Percentiles rank a stretch among this genome's conserved stretches.
Evolutionary conservation across 35 echinoderm and acorn worm genomes (phyloP).

Genomic region (Stichopus chloronotus): DNA sequence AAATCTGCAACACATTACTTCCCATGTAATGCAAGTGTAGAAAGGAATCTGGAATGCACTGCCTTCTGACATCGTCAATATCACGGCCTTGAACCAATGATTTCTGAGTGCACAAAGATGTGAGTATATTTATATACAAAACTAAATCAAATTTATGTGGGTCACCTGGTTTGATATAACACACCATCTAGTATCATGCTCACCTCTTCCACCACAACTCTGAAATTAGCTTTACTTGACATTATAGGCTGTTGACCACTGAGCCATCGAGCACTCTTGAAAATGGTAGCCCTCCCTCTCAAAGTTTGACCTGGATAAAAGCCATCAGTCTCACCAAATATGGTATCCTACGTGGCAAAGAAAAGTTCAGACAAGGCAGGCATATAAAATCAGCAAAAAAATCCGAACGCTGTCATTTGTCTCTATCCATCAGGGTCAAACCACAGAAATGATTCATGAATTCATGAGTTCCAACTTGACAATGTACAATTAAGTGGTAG

Average conservation of each 20-base stretch:
- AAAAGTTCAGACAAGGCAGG: background rate
- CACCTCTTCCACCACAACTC: constrained; percentile 94
- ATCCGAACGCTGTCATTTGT: background rate
- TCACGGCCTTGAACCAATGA: no score
- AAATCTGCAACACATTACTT: no score
- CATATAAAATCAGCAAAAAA: background rate
- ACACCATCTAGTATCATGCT: background rate
- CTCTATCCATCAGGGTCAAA: background rate
- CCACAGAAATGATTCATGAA: background rate
- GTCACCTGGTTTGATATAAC: no score
- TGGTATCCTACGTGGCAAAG: constrained; percentile 61
- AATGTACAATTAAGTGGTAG: no score
- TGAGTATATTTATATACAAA: no score
- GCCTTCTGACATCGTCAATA: no score
- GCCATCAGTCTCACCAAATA: constrained; percentile 75
- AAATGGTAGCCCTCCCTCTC: constrained; percentile 70
- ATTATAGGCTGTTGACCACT: constrained; percentile 89
- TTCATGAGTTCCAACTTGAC: no score
- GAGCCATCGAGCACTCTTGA: constrained; percentile 93
- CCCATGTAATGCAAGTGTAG: no score
- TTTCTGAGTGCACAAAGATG: no score
- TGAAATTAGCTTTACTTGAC: constrained; percentile 80
- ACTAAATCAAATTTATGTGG: no score
- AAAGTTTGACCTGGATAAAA: constrained; percentile 93
- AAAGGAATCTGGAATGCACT: no score